Base-by-base conservation (phyloP, 2,888 invertebrate species). In the Dromius quadrimaculatus region DNA sequence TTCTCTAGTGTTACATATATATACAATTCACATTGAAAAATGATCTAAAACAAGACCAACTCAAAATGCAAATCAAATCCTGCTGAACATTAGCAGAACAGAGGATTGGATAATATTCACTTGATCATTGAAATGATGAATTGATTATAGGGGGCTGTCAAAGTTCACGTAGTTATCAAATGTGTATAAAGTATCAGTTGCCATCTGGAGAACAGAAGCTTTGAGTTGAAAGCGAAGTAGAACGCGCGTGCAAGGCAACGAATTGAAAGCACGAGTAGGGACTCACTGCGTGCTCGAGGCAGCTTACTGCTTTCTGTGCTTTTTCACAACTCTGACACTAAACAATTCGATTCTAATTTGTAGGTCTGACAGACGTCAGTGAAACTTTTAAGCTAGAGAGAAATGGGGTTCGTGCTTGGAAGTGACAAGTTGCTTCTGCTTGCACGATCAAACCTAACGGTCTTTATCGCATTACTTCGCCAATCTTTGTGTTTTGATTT, bases 311-410 rank as follows among this genome's bases (percentile, higher is more conserved):
- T 59, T 59, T 50, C 64, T 20, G 23, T 59, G 43, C 57, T 68
- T 68, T 66, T 68, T 68, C 59, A 64, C 34, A 64, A 64, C 68
- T 59, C 68, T 68, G 68, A 68, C 68, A 68, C 68, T 68, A 68
- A 68, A 68, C 68, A 68, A 68, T 68, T 68, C 59, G 68, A 68
- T 68, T 68, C 68, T 68, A 68, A 68, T 68, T 68, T 68, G 68
- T 68, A 68, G 59, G 57, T 38, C 68, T 68, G 68, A 68, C 68
- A 68, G 68, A 68, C 59, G 68, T 68, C 68, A 68, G 68, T 68
- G 59, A 68, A 68, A 59, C 59, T 59, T 57, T 43, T 13, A 68
- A 28, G 32, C 68, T 38, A 34, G 54, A 65, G 54, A 68, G 68
- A 68, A 68, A 68, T 68, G 68, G 59, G 59, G 59, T 68, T 59